Base-by-base conservation (phyloP, 2,888 invertebrate species). In the Lingula anatina region DNA sequence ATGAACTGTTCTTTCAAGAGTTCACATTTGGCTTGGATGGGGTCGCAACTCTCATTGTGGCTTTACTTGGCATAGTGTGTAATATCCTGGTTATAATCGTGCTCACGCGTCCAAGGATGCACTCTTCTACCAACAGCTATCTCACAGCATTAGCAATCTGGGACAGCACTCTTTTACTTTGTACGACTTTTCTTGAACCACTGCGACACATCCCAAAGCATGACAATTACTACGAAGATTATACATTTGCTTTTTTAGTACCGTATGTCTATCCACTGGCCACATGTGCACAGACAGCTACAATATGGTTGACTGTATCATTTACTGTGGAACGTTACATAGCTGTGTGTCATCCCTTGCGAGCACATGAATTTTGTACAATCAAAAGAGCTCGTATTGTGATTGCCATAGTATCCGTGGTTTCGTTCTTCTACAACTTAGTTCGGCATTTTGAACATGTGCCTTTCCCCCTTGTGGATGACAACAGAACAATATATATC, bases 341-440 rank as follows among this genome's bases (percentile, higher is more conserved):
- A 55, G 94, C 94, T 3, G 80, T 80, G 2, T 79, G 79, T 47
- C 78, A 79, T 72, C 95, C 95, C 0, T 81, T 96, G 45, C 84
- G 85, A 56, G 93, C 94, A 1, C 83, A 90, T 47, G 89, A 90
- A 2, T 83, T 94, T 62, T 95, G 95, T 79, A 95, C 95, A 2
- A 90, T 91, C 68, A 86, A 88, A 43, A 83, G 87, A 55, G 95
- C 88, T 47, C 84, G 90, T 57, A 83, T 89, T 67, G 93, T 92
- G 75, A 90, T 94, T 47, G 80, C 88, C 27, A 83, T 84, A 27
- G 90, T 93, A 62, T 85, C 89, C 12, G 76, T 88, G 38, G 87
- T 90, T 69, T 86, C 94, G 15, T 78, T 88, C 43, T 75, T 88
- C 45, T 96, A 94, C 81, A 96, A 96, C 78, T 77, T 89, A 55